Evolutionary conservation across 2,888 invertebrate genomes (phyloP).

Genomic region (Caenorhabditis sinica): DNA sequence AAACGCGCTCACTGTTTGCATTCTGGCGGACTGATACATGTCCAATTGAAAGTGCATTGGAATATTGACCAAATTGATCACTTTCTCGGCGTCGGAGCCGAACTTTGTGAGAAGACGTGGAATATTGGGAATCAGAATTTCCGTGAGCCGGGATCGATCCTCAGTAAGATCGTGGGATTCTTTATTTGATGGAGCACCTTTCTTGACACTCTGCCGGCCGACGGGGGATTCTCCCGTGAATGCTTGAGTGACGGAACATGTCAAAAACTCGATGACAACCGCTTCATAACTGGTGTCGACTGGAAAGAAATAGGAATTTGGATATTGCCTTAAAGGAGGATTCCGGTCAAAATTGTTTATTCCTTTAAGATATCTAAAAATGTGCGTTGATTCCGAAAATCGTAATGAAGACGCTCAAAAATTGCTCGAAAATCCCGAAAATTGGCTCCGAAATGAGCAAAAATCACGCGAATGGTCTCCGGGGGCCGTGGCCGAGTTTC

Average conservation of each 20-base stretch:
- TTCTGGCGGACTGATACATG: conserved; percentile 95
- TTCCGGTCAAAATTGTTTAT: too few relatives aligned
- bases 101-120: conserved; percentile 88
- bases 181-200: conserved; percentile 74
- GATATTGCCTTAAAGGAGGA: too few relatives aligned
- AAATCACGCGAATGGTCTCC: too few relatives aligned
- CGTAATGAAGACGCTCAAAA: too few relatives aligned
- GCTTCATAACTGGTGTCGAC: conserved; percentile 96
- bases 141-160: conserved; percentile 93
- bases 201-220: conserved; percentile 88
- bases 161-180: conserved; percentile 89
- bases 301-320: conserved; percentile 59
- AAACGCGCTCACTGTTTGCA: conserved; percentile 88
- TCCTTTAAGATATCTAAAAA: too few relatives aligned
- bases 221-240: conserved; percentile 97
- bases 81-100: conserved; percentile 96
- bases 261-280: conserved; percentile 95
- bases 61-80: conserved; percentile 93
- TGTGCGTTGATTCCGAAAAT: too few relatives aligned
- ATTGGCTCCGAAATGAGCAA: too few relatives aligned
- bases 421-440: too few relatives aligned
- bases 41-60: conserved; percentile 98
- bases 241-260: conserved; percentile 92
- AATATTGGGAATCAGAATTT: conserved; percentile 94
- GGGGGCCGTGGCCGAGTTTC: too few relatives aligned